phyloP scores from a whole-genome alignment of 1,140 invertebrate species.

The Tetramorium simillimum region DNA sequence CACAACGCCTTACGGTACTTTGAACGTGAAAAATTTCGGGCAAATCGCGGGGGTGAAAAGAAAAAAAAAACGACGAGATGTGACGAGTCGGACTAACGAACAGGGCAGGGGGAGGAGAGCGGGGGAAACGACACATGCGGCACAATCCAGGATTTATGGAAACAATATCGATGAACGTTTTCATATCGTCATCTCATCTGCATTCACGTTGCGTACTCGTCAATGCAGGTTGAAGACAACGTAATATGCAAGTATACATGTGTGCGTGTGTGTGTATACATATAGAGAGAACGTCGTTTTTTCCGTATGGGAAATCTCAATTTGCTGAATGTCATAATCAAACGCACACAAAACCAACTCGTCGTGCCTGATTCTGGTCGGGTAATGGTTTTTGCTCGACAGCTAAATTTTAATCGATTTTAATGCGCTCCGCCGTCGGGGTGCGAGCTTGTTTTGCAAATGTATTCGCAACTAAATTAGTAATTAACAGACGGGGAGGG shows the following conservation, averaged over 20 bases:
- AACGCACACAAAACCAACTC: neutral
- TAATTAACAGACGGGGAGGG: conserved; percentile 14
- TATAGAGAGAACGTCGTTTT: neutral
- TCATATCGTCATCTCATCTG: conserved; percentile 4
- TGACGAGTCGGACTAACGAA: neutral
- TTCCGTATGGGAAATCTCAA: neutral
- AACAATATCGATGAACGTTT: conserved; percentile 31
- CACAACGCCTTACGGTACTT: neutral
- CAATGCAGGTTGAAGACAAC: neutral
- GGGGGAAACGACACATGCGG: neutral
- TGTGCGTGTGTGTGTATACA: neutral
- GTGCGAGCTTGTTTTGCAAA: conserved; percentile 32
- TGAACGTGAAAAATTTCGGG: neutral
- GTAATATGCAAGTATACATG: neutral
- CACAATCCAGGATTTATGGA: conserved; percentile 30
- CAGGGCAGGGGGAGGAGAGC: no score
- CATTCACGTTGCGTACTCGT: neutral
- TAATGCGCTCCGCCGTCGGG: conserved; percentile 3
- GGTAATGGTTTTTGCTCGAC: conserved; percentile 15
- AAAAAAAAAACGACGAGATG: neutral
- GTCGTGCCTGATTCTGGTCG: neutral
- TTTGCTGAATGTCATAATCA: conserved; percentile 20
- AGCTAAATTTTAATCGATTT: conserved; percentile 51
- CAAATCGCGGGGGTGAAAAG: neutral
- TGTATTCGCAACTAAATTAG: conserved; percentile 48